Evolutionary conservation across 2,888 invertebrate species (phyloP).

Genomic region (Andrena fulva): DNA sequence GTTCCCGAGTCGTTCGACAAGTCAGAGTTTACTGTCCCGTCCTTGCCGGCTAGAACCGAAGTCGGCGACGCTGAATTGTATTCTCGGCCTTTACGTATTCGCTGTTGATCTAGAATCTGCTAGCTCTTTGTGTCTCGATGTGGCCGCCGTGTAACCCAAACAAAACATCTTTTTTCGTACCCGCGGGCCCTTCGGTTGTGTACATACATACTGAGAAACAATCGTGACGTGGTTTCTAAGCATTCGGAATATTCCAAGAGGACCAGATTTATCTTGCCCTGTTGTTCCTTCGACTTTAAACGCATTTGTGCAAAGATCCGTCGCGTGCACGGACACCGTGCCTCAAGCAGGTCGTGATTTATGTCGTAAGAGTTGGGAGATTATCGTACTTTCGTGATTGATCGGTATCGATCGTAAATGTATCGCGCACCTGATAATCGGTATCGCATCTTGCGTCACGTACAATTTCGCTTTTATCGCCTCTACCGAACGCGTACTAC

Average conservation of each 20-base stretch:
- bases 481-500: not conserved
- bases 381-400: slow-evolving; percentile 22
- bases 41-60: not conserved
- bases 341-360: not conserved
- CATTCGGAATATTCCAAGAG: not conserved
- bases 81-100: not conserved
- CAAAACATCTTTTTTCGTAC: no score
- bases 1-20: slow-evolving; percentile 2
- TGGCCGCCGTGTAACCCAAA: no score
- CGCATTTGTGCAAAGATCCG: no score
- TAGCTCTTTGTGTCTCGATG: not conserved
- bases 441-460: slow-evolving; percentile 47
- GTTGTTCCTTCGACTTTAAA: no score
- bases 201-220: not conserved
- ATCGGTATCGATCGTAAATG: slow-evolving; percentile 54
- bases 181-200: no score
- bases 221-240: not conserved
- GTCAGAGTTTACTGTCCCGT: slow-evolving; percentile 2
- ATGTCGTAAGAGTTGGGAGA: slow-evolving; percentile 9
- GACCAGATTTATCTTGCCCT: not conserved
- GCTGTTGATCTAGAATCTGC: not conserved
- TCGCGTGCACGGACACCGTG: not conserved
- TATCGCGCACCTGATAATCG: slow-evolving; percentile 50
- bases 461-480: slow-evolving; percentile 48
- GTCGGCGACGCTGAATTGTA: not conserved